Evolutionary conservation across 2,888 invertebrate genomes (phyloP).

Genomic region (Volucella inanis): DNA sequence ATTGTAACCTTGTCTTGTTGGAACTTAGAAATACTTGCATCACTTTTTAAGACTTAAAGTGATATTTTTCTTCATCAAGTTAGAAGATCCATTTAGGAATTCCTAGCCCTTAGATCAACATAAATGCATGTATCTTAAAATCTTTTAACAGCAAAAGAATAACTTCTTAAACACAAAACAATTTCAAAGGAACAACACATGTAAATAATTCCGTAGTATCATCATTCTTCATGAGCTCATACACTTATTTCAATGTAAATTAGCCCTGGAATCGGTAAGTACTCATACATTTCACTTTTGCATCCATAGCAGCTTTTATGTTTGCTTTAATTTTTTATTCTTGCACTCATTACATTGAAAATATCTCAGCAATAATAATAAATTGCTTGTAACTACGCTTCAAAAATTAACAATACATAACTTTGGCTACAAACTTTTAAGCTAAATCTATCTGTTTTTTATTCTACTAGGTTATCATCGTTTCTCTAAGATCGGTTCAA

Average conservation of each 20-base stretch:
- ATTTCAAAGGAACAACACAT: conserved; percentile 60
- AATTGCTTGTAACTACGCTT: conserved; percentile 33
- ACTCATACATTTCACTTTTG: conserved; percentile 35
- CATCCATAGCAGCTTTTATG: conserved; percentile 53
- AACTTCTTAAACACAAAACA: conserved; percentile 18
- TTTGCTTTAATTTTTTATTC: conserved; percentile 47
- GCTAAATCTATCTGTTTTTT: conserved; percentile 30
- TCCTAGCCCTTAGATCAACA: too few species aligned
- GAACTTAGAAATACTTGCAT: too few species aligned
- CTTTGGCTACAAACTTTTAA: background rate
- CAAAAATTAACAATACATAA: conserved; percentile 40
- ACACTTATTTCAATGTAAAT: conserved; percentile 55
- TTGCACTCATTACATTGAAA: conserved; percentile 60
- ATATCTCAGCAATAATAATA: conserved; percentile 44
- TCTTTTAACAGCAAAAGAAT: conserved; percentile 5
- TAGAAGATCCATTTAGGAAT: too few species aligned
- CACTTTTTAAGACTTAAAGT: too few species aligned
- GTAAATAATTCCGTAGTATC: conserved; percentile 50
- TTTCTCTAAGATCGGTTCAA: conserved; percentile 83
- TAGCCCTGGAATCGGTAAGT: conserved; percentile 53
- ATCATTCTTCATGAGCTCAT: conserved; percentile 36
- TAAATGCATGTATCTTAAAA: background rate
- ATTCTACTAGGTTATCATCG: conserved; percentile 86
- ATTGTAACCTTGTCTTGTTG: too few species aligned
- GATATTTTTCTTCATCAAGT: too few species aligned